Conservation (phyloP, 2,888 invertebrate genomes). For the Lycophotia porphyrea region DNA sequence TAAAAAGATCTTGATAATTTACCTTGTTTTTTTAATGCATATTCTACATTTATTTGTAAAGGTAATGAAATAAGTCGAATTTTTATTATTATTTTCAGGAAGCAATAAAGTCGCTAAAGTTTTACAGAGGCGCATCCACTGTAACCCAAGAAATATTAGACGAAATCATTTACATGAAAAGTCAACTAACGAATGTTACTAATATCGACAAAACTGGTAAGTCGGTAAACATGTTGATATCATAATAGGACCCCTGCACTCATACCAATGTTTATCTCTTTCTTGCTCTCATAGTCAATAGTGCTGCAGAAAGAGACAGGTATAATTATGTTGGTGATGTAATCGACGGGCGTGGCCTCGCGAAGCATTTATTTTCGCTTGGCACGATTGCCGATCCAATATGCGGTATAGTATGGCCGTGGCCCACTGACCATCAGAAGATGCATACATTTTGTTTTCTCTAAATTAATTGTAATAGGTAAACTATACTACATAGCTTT, state of each 20-base stretch:
- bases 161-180: conserved; percentile 63
- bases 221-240: conserved; percentile 4
- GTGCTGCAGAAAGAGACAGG: conserved; percentile 46
- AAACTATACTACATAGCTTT: neutral
- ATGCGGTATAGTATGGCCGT: neutral
- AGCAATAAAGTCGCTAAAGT: conserved; percentile 69
- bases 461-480: neutral
- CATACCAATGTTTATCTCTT: conserved; percentile 28
- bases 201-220: conserved; percentile 34
- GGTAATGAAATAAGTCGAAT: neutral
- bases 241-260: conserved; percentile 38
- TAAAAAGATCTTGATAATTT: too few species aligned
- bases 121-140: conserved; percentile 68
- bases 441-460: neutral
- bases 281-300: conserved; percentile 8
- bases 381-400: neutral
- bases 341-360: conserved; percentile 42
- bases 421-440: neutral
- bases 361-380: conserved; percentile 1
- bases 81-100: conserved; percentile 58
- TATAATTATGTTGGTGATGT: conserved; percentile 9
- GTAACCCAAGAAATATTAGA: conserved; percentile 65
- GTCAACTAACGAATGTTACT: conserved; percentile 35
- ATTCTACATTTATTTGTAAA: neutral
- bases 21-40: neutral